A percentile compares a stretch with the other conserved stretches of the same genome.
Conservation (phyloP, 2,888 invertebrate genomes). For the Drosophila paranaensis region DNA sequence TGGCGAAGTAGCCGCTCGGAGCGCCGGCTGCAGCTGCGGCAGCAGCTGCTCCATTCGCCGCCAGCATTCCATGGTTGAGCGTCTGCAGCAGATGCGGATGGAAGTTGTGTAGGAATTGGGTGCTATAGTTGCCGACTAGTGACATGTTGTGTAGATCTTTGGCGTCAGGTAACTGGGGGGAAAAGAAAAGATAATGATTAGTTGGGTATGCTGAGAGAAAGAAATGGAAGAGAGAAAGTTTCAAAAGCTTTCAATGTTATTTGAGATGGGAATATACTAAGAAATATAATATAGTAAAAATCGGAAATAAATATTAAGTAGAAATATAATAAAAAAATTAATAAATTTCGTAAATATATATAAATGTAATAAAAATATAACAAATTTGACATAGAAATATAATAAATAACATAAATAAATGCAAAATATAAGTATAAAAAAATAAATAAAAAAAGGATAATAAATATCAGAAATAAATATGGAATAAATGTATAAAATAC, state of each 20-base stretch:
- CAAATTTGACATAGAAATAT: too few species aligned
- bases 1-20: constrained; percentile 83
- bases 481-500: not conserved
- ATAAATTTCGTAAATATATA: too few species aligned
- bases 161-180: constrained; percentile 85
- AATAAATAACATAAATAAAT: too few species aligned
- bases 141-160: constrained; percentile 88
- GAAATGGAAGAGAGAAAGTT: not conserved
- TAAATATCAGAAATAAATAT: not conserved
- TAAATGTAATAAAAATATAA: too few species aligned
- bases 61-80: constrained; percentile 87
- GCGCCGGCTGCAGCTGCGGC: constrained; percentile 81
- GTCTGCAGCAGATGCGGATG: constrained; percentile 91
- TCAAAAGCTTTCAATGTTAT: not conserved
- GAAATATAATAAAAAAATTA: too few species aligned
- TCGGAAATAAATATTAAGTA: too few species aligned
- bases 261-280: not conserved
- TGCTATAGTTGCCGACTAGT: constrained; percentile 88
- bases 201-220: not conserved
- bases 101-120: constrained; percentile 89
- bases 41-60: constrained; percentile 83
- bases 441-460: too few species aligned
- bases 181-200: not conserved
- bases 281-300: too few species aligned
- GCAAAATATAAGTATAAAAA: too few species aligned